These are phyloP conservation scores for Apamea anceps DNA, from an alignment of 2,888 invertebrate genomes.

Conservation along the genomic window DNA sequence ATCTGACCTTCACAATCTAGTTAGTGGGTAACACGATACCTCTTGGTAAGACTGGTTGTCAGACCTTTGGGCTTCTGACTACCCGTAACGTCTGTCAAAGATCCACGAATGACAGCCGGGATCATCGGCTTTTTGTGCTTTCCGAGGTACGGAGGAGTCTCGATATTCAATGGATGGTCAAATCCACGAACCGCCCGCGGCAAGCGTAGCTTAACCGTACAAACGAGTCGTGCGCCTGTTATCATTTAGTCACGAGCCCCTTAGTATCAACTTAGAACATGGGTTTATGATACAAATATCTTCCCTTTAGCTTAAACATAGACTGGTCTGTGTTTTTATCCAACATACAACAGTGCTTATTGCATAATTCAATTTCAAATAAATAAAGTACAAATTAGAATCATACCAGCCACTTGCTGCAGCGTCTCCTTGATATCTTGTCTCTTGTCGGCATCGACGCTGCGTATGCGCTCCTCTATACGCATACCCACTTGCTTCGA, in stretches of 20 bases:
- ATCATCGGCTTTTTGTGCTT: not conserved
- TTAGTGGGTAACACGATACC: not conserved
- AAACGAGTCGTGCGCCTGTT: no score
- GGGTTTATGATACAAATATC: not conserved
- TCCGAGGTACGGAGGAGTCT: no score
- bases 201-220: no score
- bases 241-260: no score
- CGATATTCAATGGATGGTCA: no score
- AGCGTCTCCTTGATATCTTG: slow-evolving; percentile 93
- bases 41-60: not conserved
- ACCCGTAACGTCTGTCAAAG: not conserved
- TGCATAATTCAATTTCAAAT: not conserved
- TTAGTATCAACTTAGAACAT: not conserved
- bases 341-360: not conserved
- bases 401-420: slow-evolving; percentile 92
- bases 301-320: not conserved
- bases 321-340: not conserved
- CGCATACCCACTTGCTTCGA: slow-evolving; percentile 95
- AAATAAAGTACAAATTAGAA: not conserved
- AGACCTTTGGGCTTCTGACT: not conserved
- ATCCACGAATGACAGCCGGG: not conserved
- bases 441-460: slow-evolving; percentile 90
- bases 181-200: no score
- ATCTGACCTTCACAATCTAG: not conserved
- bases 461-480: slow-evolving; percentile 91